Evolutionary conservation across 2,888 invertebrate species (phyloP), one percentile per base, ranked within the genome.

Genomic region (Andrena fulva): DNA sequence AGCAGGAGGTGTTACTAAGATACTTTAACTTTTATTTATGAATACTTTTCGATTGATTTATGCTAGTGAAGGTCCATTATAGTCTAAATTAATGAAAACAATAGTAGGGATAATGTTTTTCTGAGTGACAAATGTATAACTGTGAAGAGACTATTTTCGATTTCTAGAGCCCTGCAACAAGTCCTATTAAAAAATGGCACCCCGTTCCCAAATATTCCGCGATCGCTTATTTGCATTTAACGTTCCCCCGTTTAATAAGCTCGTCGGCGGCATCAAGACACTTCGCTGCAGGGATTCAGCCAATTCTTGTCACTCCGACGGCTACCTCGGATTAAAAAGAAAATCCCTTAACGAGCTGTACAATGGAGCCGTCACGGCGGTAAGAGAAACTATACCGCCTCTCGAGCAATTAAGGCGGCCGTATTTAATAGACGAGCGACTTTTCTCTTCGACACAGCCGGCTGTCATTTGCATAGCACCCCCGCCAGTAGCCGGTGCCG

Each of bases 391-490:
- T 69, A 50, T 81, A 71, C 56, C 82, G 54, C 56, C 27, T 59
- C 29, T 66, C 62, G 63, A 78, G 78, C 82, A 71, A 86, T 87
- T 86, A 82, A 84, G 70, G 64, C 67, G 42, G 48, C 27, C 67
- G 68, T 56, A 50, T 66, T 78, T 70, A 82, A 80, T 52, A 59
- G 71, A 76, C 78, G 77, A 75, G 59, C 64, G 77, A 80, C 68
- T 79, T 82, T 75, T 80, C 80, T 76, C 59, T 62, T 80, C 74
- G 76, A 52, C 52, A 69, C 68, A 52, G 68, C 66, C 31, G 56
- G 42, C 69, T 67, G 77, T 66, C 72, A 72, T 82, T 76, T 74
- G 74, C 82, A 74, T 80, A 77, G 24, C 24, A 78, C 56, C 50
- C 66, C 35, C 42, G 24, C 10, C 59, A 35, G 72, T 63, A 50